Evolutionary conservation across 2,113 vertebrate genomes (phyloP), one percentile per base, ranked within the genome.

Genomic region (Centrocercus urophasianus): DNA sequence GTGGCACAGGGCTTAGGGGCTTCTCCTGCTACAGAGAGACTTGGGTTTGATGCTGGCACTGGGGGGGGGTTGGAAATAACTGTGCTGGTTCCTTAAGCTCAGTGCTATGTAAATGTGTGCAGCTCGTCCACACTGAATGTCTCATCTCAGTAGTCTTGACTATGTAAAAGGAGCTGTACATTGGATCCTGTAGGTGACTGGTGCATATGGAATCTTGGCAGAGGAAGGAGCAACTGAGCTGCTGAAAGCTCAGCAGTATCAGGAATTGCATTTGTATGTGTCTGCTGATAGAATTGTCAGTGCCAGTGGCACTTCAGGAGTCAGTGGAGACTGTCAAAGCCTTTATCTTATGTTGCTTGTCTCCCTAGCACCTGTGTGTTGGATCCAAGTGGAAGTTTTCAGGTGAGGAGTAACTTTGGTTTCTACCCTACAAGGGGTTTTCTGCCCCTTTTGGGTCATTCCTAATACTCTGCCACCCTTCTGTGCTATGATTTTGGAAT

Each of bases 221-320:
- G 32, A 73, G 30, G 42, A 8, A 54, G 52, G n/a, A 79, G 40
- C 56, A 74, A 40, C 70, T 85, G 21, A 14, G 52, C 38, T 48
- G 42, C 32, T 52, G 16, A 64, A 40, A 38, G 18, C 72, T 65
- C 0, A 0, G 63, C 38, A 19, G 47, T 8, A 3, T 10, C 8
- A 3, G 45, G 65, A 57, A 59, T 54, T 36, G 22, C 66, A 48
- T 38, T 42, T 42, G 34, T 14, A 15, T 0, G 0, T 16, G 25
- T 24, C 76, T 57, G 2, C 59, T 60, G 63, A n/a, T 70, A 32
- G 34, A 57, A 13, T 21, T 66, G 10, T n/a, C 28, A 3, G 20
- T 4, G 11, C 59, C 14, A 17, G 16, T 60, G 0, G 0, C 6
- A 2, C 70, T 60, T 60, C 15, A 1, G 2, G 42, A n/a, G 38